Conservation (phyloP, 2,888 invertebrate species). For the Selenia dentaria region DNA sequence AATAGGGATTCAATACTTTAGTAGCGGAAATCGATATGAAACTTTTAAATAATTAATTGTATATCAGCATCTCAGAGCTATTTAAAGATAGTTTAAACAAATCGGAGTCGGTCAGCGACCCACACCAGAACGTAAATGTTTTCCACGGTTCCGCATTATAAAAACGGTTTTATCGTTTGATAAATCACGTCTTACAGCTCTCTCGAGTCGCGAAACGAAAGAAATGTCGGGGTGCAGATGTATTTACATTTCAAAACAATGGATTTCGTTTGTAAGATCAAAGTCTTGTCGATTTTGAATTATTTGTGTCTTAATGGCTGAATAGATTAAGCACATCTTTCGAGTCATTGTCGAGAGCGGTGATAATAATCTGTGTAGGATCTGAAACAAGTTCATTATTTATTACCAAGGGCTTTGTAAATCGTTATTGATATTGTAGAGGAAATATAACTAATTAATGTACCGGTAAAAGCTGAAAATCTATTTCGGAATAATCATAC, state of each 20-base stretch:
- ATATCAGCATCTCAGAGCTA: background rate
- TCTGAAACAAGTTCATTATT: background rate
- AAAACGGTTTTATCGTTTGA: constrained; percentile 28
- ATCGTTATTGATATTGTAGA: too few species aligned
- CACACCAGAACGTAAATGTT: constrained; percentile 24
- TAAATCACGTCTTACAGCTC: constrained; percentile 29
- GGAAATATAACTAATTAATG: too few species aligned
- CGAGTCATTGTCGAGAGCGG: background rate
- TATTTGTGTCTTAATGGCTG: constrained; percentile 18
- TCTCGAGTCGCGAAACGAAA: constrained; percentile 29
- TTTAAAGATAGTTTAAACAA: constrained; percentile 20
- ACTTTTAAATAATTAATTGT: too few species aligned
- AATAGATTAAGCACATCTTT: constrained; percentile 10
- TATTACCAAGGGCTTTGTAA: background rate
- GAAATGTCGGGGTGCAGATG: constrained; percentile 18
- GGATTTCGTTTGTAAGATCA: constrained; percentile 23
- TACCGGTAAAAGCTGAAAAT: too few species aligned
- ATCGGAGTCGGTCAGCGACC: constrained; percentile 25
- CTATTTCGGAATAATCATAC: too few species aligned
- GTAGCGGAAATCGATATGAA: too few species aligned
- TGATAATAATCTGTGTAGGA: background rate
- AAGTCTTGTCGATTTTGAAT: constrained; percentile 23
- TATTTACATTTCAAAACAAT: constrained; percentile 37
- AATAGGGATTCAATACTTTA: too few species aligned
- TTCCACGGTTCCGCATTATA: constrained; percentile 18